Conservation (phyloP, 2,888 invertebrate species). For the Drosophila kanekoi region DNA sequence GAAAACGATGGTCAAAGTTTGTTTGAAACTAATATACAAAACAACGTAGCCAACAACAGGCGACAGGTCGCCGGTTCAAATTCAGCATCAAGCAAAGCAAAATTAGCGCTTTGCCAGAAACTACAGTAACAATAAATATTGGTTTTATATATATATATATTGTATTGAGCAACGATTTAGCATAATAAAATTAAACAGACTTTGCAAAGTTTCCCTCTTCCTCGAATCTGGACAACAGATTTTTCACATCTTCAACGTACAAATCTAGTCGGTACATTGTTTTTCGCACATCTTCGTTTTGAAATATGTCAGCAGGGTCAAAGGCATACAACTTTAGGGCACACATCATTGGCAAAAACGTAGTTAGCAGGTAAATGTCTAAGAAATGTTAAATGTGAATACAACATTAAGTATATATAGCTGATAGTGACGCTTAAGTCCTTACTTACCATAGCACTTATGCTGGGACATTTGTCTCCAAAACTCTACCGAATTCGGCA, state of each 20-base stretch:
- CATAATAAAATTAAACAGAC: background rate
- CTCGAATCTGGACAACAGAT: slow-evolving; percentile 28
- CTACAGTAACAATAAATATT: too few species aligned
- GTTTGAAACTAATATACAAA: too few species aligned
- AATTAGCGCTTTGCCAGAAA: too few species aligned
- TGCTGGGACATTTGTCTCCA: slow-evolving; percentile 59
- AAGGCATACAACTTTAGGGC: slow-evolving; percentile 4
- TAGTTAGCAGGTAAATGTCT: slow-evolving; percentile 29
- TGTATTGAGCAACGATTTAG: too few species aligned
- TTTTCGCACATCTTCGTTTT: slow-evolving; percentile 4
- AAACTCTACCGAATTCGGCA: slow-evolving; percentile 67
- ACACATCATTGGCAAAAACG: slow-evolving; percentile 30
- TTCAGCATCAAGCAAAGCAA: too few species aligned
- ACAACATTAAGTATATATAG: too few species aligned
- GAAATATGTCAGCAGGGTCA: slow-evolving; percentile 3
- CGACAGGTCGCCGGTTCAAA: too few species aligned
- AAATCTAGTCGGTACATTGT: slow-evolving; percentile 6
- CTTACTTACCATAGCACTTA: slow-evolving; percentile 61
- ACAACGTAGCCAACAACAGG: too few species aligned
- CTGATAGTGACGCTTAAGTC: background rate
- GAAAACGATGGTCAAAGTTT: too few species aligned
- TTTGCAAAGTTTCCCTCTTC: slow-evolving; percentile 15
- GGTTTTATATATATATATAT: too few species aligned
- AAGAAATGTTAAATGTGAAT: background rate
- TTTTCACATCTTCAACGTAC: slow-evolving; percentile 27